A percentile compares a stretch with the other conserved stretches of the same genome.
phyloP scores from a whole-genome alignment of 1,140 invertebrate genomes.

The Campoletis sonorensis region DNA sequence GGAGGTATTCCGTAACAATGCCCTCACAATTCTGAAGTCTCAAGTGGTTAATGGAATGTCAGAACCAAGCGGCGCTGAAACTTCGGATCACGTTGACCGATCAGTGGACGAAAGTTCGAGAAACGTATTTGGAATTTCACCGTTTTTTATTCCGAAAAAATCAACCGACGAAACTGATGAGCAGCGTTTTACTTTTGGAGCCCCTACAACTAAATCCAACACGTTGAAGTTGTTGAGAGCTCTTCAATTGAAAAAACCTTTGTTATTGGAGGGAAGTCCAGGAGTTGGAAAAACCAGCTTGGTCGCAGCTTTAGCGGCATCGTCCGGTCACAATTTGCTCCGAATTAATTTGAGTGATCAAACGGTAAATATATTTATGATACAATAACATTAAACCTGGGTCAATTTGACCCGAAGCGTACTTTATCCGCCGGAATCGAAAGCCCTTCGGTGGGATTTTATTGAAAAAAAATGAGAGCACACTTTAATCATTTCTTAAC shows the following conservation, averaged over 20 bases:
- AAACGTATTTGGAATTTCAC: constrained; percentile 82
- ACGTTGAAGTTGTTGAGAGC: constrained; percentile 90
- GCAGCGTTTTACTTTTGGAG: constrained; percentile 84
- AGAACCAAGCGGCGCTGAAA: constrained; percentile 12
- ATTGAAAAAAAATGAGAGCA: no score
- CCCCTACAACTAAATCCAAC: constrained; percentile 91
- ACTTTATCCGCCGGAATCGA: no score
- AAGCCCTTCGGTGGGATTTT: no score
- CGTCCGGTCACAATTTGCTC: constrained; percentile 88
- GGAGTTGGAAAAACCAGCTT: constrained; percentile 99
- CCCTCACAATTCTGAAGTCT: constrained; percentile 75
- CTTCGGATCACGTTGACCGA: constrained; percentile 47
- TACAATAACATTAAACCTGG: no score
- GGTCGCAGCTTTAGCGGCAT: constrained; percentile 92
- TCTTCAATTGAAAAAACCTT: constrained; percentile 92
- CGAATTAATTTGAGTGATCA: constrained; percentile 99
- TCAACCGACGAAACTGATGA: constrained; percentile 57
- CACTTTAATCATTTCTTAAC: no score
- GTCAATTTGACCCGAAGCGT: no score
- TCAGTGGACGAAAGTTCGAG: constrained; percentile 22
- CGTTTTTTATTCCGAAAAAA: constrained; percentile 83
- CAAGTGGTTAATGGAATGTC: constrained; percentile 67
- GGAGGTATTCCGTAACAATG: constrained; percentile 74
- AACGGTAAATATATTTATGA: constrained; percentile 81
- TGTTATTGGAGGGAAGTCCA: constrained; percentile 97